Percentiles rank a stretch among this genome's conserved stretches.
These are phyloP conservation scores for Pemphredon lugubris DNA, from an alignment of 2,888 invertebrate species.

Conservation along the genomic window DNA sequence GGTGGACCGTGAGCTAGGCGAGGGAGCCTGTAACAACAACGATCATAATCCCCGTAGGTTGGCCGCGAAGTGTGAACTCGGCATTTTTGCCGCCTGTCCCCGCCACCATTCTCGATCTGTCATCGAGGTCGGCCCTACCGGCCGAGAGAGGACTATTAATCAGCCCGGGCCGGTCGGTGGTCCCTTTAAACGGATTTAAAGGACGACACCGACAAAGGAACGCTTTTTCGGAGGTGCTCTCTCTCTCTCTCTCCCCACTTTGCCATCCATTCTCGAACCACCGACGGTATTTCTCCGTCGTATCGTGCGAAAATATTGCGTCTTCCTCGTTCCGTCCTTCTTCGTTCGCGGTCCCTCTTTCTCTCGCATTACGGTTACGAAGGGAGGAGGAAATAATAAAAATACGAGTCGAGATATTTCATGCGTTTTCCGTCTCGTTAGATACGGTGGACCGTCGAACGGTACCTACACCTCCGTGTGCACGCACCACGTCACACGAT, in stretches of 20 bases:
- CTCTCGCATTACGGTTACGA: too few relatives aligned
- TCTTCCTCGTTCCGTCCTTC: conserved; percentile 2
- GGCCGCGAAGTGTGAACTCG: conserved; percentile 72
- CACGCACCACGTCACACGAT: neutral
- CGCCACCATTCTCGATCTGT: conserved; percentile 76
- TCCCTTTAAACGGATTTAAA: conserved; percentile 77
- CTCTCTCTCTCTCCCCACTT: conserved; percentile 31
- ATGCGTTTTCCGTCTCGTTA: neutral
- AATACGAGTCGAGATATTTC: neutral
- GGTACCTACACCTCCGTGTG: neutral
- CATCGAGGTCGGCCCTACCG: conserved; percentile 70
- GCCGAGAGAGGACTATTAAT: conserved; percentile 73
- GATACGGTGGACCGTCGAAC: too few relatives aligned
- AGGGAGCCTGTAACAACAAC: conserved; percentile 38
- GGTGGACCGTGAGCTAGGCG: conserved; percentile 12
- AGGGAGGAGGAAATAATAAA: neutral
- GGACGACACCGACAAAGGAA: conserved; percentile 74
- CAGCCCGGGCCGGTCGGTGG: conserved; percentile 74
- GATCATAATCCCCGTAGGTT: conserved; percentile 48
- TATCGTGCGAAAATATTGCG: neutral
- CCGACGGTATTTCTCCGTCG: conserved; percentile 54
- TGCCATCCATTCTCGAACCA: conserved; percentile 32
- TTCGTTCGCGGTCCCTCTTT: neutral
- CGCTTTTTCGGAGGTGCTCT: conserved; percentile 61
- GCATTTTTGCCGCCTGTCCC: conserved; percentile 74